Evolutionary conservation across 2,797 vertebrate genomes (phyloP).

Genomic region (Ataeniobius toweri): DNA sequence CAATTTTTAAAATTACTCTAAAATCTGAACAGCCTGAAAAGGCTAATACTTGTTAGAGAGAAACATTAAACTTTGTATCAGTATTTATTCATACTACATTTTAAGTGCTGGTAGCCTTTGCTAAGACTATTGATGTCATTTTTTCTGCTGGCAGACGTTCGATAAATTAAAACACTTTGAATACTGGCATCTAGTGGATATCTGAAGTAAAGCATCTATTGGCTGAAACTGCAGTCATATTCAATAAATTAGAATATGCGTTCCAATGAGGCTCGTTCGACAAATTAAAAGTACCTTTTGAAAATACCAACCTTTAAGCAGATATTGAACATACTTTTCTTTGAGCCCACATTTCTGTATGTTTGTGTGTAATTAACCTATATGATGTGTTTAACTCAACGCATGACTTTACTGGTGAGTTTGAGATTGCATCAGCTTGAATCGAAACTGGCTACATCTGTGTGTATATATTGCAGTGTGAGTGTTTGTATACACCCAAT

Average conservation of each 20-base stretch:
- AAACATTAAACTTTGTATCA: not conserved
- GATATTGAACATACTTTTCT: not conserved
- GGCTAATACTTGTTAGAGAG: not conserved
- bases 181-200: constrained; percentile 53
- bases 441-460: not conserved
- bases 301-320: not conserved
- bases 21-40: not conserved
- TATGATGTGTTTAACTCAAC: not conserved
- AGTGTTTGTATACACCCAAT: not conserved
- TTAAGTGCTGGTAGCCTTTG: too few species aligned
- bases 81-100: not conserved
- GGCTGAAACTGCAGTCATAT: not conserved
- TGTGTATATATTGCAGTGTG: not conserved
- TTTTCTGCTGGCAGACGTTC: not conserved
- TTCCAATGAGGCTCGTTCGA: not conserved
- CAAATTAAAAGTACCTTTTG: not conserved
- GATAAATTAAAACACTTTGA: not conserved
- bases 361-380: not conserved
- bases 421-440: constrained; percentile 7
- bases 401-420: constrained; percentile 10
- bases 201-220: constrained; percentile 14
- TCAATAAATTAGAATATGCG: not conserved
- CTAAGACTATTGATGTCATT: too few species aligned
- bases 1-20: not conserved
- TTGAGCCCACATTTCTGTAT: not conserved